A percentile compares a stretch with the other conserved stretches of the same genome.
Evolutionary conservation across 2,888 invertebrate genomes (phyloP).

Genomic region (Chymomyza caudatula): DNA sequence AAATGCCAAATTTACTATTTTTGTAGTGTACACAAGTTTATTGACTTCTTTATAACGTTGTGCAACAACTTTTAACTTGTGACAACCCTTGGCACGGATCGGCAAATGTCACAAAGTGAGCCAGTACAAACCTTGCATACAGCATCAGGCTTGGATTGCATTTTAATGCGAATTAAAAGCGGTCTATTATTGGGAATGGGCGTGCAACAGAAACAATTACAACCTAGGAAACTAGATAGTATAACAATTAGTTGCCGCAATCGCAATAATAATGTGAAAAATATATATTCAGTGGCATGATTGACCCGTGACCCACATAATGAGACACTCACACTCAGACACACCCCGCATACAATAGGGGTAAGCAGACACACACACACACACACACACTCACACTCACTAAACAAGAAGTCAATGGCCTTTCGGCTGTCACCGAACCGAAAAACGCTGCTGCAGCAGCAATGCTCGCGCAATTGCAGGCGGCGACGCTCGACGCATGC

Average conservation of each 20-base stretch:
- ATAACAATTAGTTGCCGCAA: neutral
- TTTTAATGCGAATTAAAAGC: neutral
- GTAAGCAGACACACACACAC: neutral
- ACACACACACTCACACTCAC: slow-evolving; percentile 34
- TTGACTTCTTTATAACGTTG: too few relatives aligned
- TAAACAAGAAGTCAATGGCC: slow-evolving; percentile 54
- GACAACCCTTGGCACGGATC: too few relatives aligned
- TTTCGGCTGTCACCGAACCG: slow-evolving; percentile 9
- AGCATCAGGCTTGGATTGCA: neutral
- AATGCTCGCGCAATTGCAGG: neutral
- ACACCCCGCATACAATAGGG: slow-evolving; percentile 45
- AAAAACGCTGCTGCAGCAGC: neutral
- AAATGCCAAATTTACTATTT: too few relatives aligned
- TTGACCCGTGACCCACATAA: slow-evolving; percentile 68
- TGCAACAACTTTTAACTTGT: too few relatives aligned
- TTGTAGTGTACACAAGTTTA: too few relatives aligned
- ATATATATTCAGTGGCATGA: slow-evolving; percentile 38
- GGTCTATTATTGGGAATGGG: neutral
- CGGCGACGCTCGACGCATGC: neutral
- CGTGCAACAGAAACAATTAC: neutral
- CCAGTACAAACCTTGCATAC: too few relatives aligned
- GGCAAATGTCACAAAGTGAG: too few relatives aligned
- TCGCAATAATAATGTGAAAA: slow-evolving; percentile 38
- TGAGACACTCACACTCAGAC: slow-evolving; percentile 27
- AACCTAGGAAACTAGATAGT: too few relatives aligned